Evolutionary conservation across 2,888 invertebrate genomes (phyloP).

Genomic region (Sphecodes monilicornis): DNA sequence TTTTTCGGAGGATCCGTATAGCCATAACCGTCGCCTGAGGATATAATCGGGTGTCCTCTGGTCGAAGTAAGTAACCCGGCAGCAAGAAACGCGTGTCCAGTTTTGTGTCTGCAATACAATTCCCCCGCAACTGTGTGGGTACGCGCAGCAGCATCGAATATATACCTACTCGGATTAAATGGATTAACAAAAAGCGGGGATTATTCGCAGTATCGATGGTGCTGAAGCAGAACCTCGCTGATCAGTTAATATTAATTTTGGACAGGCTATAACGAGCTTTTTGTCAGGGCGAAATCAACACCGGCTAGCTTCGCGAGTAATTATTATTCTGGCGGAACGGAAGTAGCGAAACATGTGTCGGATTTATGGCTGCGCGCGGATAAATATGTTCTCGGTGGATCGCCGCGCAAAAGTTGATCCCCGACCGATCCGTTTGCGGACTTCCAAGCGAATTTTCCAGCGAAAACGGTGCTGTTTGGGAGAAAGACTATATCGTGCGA

Average conservation of each 20-base stretch:
- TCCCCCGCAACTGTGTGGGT: constrained; percentile 30
- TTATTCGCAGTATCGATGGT: constrained; percentile 57
- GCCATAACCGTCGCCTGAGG: neutral
- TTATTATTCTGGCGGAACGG: constrained; percentile 25
- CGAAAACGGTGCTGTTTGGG: neutral
- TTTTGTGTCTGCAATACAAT: constrained; percentile 52
- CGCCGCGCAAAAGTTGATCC: neutral
- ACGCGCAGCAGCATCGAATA: constrained; percentile 32
- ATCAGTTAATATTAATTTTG: constrained; percentile 66
- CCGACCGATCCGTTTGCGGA: neutral
- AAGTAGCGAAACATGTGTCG: neutral
- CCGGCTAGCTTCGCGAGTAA: constrained; percentile 19
- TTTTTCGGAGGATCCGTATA: neutral
- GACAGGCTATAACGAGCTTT: constrained; percentile 38
- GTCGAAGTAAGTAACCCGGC: constrained; percentile 5
- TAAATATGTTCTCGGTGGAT: neutral
- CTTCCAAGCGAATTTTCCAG: neutral
- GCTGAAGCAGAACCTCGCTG: constrained; percentile 40
- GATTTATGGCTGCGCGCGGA: neutral
- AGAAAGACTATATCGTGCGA: neutral
- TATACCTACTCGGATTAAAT: constrained; percentile 68
- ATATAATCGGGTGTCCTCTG: constrained; percentile 36
- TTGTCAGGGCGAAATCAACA: constrained; percentile 53
- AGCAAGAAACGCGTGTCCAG: constrained; percentile 58
- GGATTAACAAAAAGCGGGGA: constrained; percentile 53